phyloP scores from a whole-genome alignment of 2,888 invertebrate genomes.

The Charanyca ferruginea region DNA sequence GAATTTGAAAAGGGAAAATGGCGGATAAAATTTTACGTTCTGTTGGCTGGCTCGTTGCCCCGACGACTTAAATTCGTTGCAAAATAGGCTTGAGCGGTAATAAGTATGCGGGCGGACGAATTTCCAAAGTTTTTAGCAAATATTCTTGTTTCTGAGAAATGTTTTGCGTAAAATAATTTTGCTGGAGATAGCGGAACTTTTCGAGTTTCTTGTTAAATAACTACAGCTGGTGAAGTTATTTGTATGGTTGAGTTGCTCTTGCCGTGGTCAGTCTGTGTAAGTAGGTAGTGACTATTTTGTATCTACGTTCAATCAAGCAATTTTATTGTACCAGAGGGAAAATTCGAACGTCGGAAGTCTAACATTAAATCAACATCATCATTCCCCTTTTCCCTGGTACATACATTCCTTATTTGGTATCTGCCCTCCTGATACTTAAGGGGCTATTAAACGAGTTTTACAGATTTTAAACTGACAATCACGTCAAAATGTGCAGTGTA shows the following conservation, averaged over 20 bases:
- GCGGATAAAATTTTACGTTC: constrained; percentile 61
- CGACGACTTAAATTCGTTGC: constrained; percentile 52
- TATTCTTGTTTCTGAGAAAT: constrained; percentile 49
- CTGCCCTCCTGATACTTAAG: too few species aligned
- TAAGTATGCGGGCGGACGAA: constrained; percentile 55
- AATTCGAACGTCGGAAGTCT: too few species aligned
- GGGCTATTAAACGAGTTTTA: too few species aligned
- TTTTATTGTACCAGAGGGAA: too few species aligned
- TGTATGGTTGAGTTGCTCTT: not conserved
- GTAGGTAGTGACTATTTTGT: too few species aligned
- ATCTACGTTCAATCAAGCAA: too few species aligned
- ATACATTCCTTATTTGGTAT: too few species aligned
- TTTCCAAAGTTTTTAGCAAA: constrained; percentile 49
- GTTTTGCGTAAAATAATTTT: constrained; percentile 29
- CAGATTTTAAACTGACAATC: too few species aligned
- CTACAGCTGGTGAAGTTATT: not conserved
- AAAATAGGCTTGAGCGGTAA: constrained; percentile 54
- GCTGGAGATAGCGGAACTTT: constrained; percentile 19
- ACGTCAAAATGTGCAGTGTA: too few species aligned
- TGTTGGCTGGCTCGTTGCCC: constrained; percentile 46
- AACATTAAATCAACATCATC: too few species aligned
- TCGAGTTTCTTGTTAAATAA: not conserved
- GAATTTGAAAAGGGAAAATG: constrained; percentile 62
- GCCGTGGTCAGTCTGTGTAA: too few species aligned
- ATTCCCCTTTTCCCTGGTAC: too few species aligned